Evolutionary conservation across 1,140 invertebrate species (phyloP), one percentile per base, ranked within the genome.

Genomic region (Lethrus apterus): DNA sequence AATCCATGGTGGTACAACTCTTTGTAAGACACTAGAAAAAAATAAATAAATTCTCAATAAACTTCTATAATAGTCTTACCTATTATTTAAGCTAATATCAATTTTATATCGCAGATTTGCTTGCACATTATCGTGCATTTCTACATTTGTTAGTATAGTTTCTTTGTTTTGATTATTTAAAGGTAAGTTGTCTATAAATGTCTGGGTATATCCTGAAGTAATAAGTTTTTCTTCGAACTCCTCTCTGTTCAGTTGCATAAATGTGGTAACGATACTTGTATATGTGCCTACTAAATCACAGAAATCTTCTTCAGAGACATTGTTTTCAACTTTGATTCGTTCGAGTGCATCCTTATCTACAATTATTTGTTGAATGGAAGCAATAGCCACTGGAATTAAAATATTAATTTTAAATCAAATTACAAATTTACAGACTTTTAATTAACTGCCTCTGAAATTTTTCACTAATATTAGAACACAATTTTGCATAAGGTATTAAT

Each of bases 51-150:
- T 26, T 7, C n/a, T 26, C n/a, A 26, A 7, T 26, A 7, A 7
- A 7, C n/a, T 7, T n/a, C 23, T n/a, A 26, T 7, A 26, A 26
- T 26, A 26, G n/a, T 26, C n/a, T 26, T 26, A 26, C 23, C 23
- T 26, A 26, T 26, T 26, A 26, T 26, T 26, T 26, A 26, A 26
- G n/a, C 23, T 26, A 26, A 26, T 26, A 26, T 26, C 23, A 7
- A 26, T 26, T 26, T 26, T 26, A 26, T 26, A 26, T n/a, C n/a
- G n/a, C n/a, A n/a, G n/a, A 26, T 26, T n/a, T 26, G n/a, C 23
- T 7, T 5, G n/a, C 5, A 26, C 23, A 5, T 5, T 26, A n/a
- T 26, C n/a, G 5, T 26, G 5, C n/a, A 7, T 26, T 26, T 26
- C 5, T 26, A 26, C 23, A 26, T 26, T 26, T n/a, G 23, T 7